Conservation (phyloP, 2,113 vertebrate species). For the Oryzias celebensis region DNA sequence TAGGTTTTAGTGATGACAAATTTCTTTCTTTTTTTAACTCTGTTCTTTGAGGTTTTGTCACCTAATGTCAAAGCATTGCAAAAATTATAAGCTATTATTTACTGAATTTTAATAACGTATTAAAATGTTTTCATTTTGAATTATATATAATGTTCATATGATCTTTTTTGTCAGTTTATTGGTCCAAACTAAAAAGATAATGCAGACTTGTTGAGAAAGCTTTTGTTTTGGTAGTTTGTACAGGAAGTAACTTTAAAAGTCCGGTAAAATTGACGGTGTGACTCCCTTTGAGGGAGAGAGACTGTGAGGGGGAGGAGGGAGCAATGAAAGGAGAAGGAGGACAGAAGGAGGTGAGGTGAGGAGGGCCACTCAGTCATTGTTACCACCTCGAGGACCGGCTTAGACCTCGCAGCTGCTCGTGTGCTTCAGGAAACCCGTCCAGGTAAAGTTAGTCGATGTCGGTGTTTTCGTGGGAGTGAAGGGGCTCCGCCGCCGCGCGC, state of each 20-base stretch:
- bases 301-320: neutral
- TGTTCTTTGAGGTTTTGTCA: too few species aligned
- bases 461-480: neutral
- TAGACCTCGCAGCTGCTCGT: constrained; percentile 35
- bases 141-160: too few species aligned
- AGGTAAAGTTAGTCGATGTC: constrained; percentile 57
- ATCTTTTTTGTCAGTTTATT: neutral
- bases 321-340: constrained; percentile 9
- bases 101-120: too few species aligned
- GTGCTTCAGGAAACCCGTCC: constrained; percentile 15
- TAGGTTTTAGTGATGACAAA: too few species aligned
- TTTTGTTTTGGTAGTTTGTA: constrained; percentile 32
- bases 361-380: constrained; percentile 62
- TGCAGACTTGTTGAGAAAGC: neutral
- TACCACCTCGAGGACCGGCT: constrained; percentile 46
- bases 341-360: constrained; percentile 18
- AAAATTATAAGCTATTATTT: too few species aligned
- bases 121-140: too few species aligned
- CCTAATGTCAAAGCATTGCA: too few species aligned
- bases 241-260: constrained; percentile 24
- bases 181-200: too few species aligned
- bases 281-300: neutral
- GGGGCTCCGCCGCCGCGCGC: neutral
- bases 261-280: neutral
- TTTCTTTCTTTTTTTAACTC: too few species aligned